phyloP scores from a whole-genome alignment of 2,113 vertebrate species.

The Tor tambroides region DNA sequence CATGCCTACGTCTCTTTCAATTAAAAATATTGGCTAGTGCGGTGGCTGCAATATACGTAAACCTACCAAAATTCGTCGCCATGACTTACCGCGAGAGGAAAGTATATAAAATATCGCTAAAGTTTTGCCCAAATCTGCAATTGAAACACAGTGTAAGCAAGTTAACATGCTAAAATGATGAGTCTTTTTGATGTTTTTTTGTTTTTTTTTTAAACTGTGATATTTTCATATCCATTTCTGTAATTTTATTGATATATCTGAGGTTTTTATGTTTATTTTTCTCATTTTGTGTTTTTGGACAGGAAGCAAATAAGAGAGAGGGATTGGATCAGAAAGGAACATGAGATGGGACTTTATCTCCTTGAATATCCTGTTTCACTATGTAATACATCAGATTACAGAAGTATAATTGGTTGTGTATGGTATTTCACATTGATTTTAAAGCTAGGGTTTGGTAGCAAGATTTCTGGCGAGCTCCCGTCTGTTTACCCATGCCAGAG shows the following conservation, averaged over 20 bases:
- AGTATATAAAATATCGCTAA: background rate
- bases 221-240: background rate
- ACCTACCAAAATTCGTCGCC: no score
- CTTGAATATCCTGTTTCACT: background rate
- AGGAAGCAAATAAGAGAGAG: background rate
- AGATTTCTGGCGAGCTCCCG: conserved; percentile 21
- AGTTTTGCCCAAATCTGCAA: background rate
- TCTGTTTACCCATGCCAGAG: conserved; percentile 44
- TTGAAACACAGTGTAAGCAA: background rate
- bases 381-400: background rate
- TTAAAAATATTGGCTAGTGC: no score
- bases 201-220: background rate
- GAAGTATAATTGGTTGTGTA: background rate
- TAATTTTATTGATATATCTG: background rate
- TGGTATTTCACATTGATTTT: background rate
- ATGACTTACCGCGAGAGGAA: background rate
- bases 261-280: background rate
- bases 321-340: background rate
- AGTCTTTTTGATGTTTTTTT: no score
- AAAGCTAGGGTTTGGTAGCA: conserved; percentile 12
- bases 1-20: no score
- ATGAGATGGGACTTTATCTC: background rate
- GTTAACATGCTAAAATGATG: background rate
- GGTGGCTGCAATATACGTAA: no score
- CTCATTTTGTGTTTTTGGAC: background rate